Conservation (phyloP, 2,888 invertebrate genomes). For the Lochmaea capreae region DNA sequence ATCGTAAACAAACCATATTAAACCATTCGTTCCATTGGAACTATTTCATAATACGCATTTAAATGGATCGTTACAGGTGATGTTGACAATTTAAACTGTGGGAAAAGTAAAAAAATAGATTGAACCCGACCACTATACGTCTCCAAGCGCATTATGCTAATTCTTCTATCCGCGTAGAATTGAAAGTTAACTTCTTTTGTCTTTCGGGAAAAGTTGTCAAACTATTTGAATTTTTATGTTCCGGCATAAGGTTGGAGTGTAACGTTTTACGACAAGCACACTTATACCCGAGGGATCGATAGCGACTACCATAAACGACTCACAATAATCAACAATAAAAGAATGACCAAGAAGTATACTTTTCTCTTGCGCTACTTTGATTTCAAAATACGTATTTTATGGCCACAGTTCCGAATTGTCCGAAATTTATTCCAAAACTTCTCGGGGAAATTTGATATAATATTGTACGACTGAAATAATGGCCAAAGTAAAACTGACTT, state of each 20-base stretch:
- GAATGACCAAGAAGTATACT: constrained; percentile 10
- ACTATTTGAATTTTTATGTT: constrained; percentile 41
- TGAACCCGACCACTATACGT: constrained; percentile 22
- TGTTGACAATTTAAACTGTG: constrained; percentile 16
- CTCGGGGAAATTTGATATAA: not conserved
- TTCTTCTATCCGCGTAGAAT: constrained; percentile 32
- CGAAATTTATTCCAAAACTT: not conserved
- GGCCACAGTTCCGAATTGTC: not conserved
- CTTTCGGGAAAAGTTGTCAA: constrained; percentile 31
- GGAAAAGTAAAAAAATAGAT: constrained; percentile 2
- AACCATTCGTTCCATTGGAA: too few relatives aligned
- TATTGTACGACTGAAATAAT: not conserved
- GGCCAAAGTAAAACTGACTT: too few relatives aligned
- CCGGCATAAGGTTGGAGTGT: constrained; percentile 15
- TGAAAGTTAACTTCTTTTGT: constrained; percentile 38
- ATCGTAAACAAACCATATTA: too few relatives aligned
- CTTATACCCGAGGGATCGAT: constrained; percentile 20
- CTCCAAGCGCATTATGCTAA: constrained; percentile 37
- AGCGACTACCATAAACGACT: constrained; percentile 12
- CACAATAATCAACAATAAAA: constrained; percentile 27
- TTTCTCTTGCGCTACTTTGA: constrained; percentile 16
- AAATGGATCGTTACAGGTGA: constrained; percentile 16
- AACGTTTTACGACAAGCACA: constrained; percentile 20
- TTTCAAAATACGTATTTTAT: constrained; percentile 3
- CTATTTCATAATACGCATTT: not conserved